Percentiles rank a stretch among this genome's conserved stretches.
Conservation (phyloP, 2,888 invertebrate species). For the Mythimna vitellina region DNA sequence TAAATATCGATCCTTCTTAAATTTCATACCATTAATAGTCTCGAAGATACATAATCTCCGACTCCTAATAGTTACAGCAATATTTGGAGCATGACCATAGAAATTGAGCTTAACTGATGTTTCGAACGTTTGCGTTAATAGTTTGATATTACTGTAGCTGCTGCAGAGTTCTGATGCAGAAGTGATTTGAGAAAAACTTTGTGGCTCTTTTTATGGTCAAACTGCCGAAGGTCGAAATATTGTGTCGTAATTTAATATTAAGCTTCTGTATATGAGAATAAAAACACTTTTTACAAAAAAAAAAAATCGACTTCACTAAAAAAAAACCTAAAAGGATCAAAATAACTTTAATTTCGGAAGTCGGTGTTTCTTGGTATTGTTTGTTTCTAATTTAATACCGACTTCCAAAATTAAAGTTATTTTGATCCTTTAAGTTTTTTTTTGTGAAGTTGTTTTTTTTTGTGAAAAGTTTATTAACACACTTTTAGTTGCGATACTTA, state of each 20-base stretch:
- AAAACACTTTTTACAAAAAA: no score
- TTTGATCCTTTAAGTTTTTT: no score
- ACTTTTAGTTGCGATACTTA: no score
- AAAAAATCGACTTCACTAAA: no score
- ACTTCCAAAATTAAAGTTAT: no score
- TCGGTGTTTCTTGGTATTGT: no score
- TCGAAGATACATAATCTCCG: background rate
- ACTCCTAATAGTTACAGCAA: background rate
- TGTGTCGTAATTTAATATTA: background rate
- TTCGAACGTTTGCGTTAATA: background rate
- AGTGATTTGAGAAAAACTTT: background rate
- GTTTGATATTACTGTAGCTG: background rate
- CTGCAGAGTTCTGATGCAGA: slow-evolving; percentile 1
- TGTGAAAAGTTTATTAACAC: no score
- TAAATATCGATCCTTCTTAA: background rate
- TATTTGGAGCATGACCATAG: slow-evolving; percentile 18
- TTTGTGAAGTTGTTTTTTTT: no score
- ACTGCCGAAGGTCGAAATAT: no score
- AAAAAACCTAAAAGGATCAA: no score
- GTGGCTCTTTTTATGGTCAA: background rate
- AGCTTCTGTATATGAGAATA: background rate
- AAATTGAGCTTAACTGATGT: background rate
- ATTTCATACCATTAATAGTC: background rate
- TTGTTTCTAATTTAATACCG: no score
- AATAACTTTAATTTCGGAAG: no score